Evolutionary conservation across 2,888 invertebrate genomes (phyloP), one percentile per base, ranked within the genome.

Genomic region (Cheilosia impressa): DNA sequence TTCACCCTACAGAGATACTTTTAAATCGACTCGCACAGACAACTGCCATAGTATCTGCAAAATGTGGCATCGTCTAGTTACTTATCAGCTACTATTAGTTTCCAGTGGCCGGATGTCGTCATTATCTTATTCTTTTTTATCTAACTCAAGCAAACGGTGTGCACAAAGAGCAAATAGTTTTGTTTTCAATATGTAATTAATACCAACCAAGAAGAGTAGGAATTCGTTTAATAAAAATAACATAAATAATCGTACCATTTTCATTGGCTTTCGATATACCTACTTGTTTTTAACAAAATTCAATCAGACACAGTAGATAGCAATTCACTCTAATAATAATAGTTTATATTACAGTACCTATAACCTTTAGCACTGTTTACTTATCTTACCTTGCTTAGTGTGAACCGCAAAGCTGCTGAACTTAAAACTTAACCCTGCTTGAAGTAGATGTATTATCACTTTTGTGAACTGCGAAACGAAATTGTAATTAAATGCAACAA

Each of bases 361-460:
- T 34, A 38, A 38, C 38, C 38, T 38, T 38, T 38, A 38, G 38
- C 38, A 4, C 13, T 13, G 13, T 38, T 3, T 38, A 38, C 38
- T 38, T 17, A 17, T 47, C 71, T 82, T 72, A 82, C 82, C 82
- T 82, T 66, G 65, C 10, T 77, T 31, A 41, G 66, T 43, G 10
- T 34, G 43, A 47, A 69, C 43, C 58, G 53, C 53, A 77, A 53
- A 82, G 55, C 38, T 65, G 77, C 41, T 60, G 41, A 66, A 63
- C 43, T 47, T 24, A 71, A 38, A 62, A 77, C 63, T 75, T 81
- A 55, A 55, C 79, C 72, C 50, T 45, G 52, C 47, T 66, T 53
- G 1, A 41, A 47, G 17, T 34, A 31, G 31, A 47, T 31, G 6
- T 63, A 31, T 50, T 22, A 24, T 13, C 52, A 19, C 31, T 31